Evolutionary conservation across 1,140 invertebrate species (phyloP).

Genomic region (Ostrea edulis): DNA sequence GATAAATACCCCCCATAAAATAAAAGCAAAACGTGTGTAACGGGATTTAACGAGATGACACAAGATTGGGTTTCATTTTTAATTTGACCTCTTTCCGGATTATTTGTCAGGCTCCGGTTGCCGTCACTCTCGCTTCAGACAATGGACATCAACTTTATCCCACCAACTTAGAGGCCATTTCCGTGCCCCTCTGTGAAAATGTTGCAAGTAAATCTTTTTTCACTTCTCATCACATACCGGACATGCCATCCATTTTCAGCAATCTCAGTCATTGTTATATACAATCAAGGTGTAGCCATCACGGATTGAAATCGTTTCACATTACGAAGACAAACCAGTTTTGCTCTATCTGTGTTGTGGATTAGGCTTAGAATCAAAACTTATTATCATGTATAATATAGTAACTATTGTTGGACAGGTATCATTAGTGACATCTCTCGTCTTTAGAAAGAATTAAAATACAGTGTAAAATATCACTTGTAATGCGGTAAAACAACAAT

Average conservation of each 20-base stretch:
- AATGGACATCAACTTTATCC: background rate
- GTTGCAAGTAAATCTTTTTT: background rate
- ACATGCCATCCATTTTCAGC: background rate
- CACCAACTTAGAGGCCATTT: background rate
- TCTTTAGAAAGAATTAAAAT: too few species aligned
- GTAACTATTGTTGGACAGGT: too few species aligned
- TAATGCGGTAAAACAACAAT: too few species aligned
- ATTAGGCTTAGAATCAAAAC: too few species aligned
- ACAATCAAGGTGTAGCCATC: background rate
- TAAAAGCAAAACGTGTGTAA: background rate
- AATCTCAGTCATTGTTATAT: too few species aligned
- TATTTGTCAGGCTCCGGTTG: background rate
- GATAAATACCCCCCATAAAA: background rate
- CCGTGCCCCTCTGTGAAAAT: background rate
- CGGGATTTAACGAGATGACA: constrained; percentile 11
- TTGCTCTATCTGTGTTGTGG: too few species aligned
- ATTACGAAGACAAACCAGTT: background rate
- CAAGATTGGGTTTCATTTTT: constrained; percentile 27
- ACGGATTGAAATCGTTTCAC: background rate
- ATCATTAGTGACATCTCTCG: too few species aligned
- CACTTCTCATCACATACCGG: background rate
- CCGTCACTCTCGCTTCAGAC: background rate
- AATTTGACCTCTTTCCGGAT: background rate
- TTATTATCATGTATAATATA: too few species aligned
- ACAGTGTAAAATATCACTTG: too few species aligned